Base-by-base conservation (phyloP, 1,140 invertebrate genomes). In the Pseudomyrmex dendroicus region DNA sequence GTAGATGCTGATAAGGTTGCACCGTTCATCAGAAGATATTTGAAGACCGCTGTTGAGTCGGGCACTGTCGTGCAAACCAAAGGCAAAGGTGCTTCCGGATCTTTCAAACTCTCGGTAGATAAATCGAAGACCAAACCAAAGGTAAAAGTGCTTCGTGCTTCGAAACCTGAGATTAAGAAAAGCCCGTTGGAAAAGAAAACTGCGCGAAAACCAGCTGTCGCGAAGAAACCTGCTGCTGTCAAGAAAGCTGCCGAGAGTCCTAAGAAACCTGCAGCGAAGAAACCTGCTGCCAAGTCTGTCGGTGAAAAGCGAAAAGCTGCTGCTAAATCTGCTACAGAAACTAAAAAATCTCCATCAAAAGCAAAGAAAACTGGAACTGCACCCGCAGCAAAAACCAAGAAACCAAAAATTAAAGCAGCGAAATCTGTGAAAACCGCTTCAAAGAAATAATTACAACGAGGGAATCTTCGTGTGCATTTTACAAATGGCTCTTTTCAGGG, bases 301-400 rank as follows among this genome's bases (percentile, higher is more conserved):
- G 20, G 9, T 1, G 84, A 76, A 9, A 86, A 80, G 52, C 17
- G 50, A 2, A 88, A 84, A 48, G 48, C 78, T 13, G 12, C 44
- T 1, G 2, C 22, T 0, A 54, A 82, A 9, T 4, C 86, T 35
- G 35, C 35, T 1, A 0, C 22, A 0, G 59, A 82, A 10, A 4
- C 86, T 7, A 35, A 35, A 0, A 89, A 86, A 10, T 10, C 59
- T 1, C 57, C 82, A 0, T 86, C 84, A 0, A 89, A 84, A 9
- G 57, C 80, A 4, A 89, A 86, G 50, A 89, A 83, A 17, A 48
- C 84, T 0, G 63, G 57, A 0, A 89, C 88, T 20, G 80, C 87
- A 46, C 86, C 86, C 0, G 86, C 87, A 0, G 86, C 86, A 0
- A 89, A 89, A 9, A 88, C 84, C 0, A 89, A 54, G 44, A 78